These are phyloP conservation scores for Choloepus didactylus DNA, from an alignment of 2,797 vertebrate species.

Conservation along the genomic window DNA sequence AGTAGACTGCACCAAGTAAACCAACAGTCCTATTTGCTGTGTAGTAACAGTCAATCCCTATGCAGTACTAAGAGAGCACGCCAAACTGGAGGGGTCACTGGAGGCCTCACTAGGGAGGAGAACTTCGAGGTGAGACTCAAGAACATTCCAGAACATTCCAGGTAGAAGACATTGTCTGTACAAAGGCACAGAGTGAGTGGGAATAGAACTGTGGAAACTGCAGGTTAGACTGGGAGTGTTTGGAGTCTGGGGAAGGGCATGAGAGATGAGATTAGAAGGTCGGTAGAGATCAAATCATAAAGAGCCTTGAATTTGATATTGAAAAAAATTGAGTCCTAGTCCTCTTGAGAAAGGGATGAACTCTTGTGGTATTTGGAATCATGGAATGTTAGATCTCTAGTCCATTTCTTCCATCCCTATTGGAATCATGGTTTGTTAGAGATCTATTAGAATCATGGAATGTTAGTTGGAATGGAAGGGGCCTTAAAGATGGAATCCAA, in stretches of 20 bases:
- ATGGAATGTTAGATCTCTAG: conserved; percentile 1
- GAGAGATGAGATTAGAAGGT: not conserved
- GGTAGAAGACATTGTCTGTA: not conserved
- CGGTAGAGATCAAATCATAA: conserved; percentile 10
- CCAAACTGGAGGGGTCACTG: not conserved
- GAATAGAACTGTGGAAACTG: not conserved
- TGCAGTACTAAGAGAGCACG: not conserved
- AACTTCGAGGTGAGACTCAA: conserved; percentile 8
- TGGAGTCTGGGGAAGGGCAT: not conserved
- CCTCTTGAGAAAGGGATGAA: not conserved
- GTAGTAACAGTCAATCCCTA: not conserved
- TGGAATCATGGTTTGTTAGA: conserved; percentile 38
- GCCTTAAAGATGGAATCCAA: not conserved
- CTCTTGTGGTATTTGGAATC: not conserved
- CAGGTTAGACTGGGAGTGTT: not conserved
- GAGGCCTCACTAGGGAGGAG: not conserved
- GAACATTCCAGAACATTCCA: not conserved
- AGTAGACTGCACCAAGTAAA: not conserved
- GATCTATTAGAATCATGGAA: not conserved
- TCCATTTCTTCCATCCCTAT: conserved; percentile 25
- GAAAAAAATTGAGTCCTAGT: conserved; percentile 42
- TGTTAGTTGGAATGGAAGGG: not conserved
- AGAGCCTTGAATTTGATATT: not conserved
- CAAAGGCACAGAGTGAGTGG: not conserved
- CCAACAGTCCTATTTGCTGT: not conserved